These are phyloP conservation scores for Corticium candelabrum DNA, from an alignment of 37 sponge, comb jelly and placozoan genomes.

Conservation along the genomic window DNA sequence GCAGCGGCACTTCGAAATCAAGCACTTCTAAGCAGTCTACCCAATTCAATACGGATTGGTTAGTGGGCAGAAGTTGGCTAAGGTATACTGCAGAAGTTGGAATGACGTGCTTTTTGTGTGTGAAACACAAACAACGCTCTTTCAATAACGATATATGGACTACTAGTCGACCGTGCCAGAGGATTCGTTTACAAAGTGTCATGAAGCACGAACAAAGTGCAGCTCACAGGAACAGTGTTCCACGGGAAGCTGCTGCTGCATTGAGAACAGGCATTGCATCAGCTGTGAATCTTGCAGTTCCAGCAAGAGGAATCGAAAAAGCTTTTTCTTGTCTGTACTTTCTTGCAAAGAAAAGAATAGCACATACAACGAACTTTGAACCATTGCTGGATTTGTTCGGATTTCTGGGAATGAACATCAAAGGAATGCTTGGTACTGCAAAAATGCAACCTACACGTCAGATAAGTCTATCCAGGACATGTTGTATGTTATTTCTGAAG, in stretches of 20 bases:
- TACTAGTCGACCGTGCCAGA: neutral
- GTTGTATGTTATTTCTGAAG: neutral
- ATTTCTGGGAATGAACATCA: neutral
- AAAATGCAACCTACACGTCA: constrained; percentile 7
- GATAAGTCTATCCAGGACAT: neutral
- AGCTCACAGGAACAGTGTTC: neutral
- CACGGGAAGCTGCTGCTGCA: neutral
- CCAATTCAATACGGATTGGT: no score
- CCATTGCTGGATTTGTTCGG: neutral
- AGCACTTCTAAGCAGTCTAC: no score
- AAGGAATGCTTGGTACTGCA: neutral
- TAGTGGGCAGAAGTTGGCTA: no score
- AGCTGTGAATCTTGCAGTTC: neutral
- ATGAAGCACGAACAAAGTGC: neutral
- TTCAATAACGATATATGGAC: neutral
- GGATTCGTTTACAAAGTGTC: neutral
- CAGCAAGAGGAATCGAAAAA: neutral
- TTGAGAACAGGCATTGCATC: neutral
- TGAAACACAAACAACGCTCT: neutral
- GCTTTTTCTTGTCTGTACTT: neutral
- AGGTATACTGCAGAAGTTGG: neutral
- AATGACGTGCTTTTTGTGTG: neutral
- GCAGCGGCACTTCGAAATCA: no score
- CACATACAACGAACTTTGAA: neutral
- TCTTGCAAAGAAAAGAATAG: neutral